Conservation (phyloP, 1,140 invertebrate species). For the Phenacoccus solenopsis region DNA sequence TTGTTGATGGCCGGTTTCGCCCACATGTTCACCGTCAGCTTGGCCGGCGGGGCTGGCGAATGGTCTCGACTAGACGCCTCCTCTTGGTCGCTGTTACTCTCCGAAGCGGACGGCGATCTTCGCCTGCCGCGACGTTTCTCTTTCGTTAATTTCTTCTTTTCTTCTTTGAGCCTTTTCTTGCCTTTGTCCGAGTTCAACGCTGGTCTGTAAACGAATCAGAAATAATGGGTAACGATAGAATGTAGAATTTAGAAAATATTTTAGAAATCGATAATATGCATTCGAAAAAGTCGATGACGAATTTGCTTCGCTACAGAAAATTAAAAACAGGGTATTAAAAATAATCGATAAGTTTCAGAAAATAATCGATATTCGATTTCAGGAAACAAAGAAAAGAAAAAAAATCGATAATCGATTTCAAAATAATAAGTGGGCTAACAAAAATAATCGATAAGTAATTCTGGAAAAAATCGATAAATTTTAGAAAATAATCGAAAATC, state of each 20-base stretch:
- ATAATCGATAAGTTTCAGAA: too few species aligned
- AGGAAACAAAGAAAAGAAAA: too few species aligned
- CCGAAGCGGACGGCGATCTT: background rate
- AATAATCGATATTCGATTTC: too few species aligned
- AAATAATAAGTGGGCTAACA: too few species aligned
- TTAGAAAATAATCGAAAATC: too few species aligned
- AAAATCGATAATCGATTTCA: too few species aligned
- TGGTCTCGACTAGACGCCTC: background rate
- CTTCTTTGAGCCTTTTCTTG: background rate
- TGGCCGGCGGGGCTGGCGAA: background rate
- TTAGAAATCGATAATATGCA: too few species aligned
- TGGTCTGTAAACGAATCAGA: background rate
- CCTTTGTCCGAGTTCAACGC: background rate
- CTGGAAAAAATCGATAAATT: too few species aligned
- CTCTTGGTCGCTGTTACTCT: background rate
- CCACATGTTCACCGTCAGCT: conserved; percentile 5
- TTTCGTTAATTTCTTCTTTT: background rate
- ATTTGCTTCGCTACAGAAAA: too few species aligned
- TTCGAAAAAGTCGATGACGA: too few species aligned
- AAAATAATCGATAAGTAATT: too few species aligned
- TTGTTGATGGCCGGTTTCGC: background rate
- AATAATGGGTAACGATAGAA: background rate
- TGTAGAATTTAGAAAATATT: background rate
- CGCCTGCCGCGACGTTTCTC: conserved; percentile 1
- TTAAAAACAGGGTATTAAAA: too few species aligned